A percentile compares a stretch with the other conserved stretches of the same genome.
phyloP scores from a whole-genome alignment of 2,888 invertebrate species.

The Xiphydria camelus region DNA sequence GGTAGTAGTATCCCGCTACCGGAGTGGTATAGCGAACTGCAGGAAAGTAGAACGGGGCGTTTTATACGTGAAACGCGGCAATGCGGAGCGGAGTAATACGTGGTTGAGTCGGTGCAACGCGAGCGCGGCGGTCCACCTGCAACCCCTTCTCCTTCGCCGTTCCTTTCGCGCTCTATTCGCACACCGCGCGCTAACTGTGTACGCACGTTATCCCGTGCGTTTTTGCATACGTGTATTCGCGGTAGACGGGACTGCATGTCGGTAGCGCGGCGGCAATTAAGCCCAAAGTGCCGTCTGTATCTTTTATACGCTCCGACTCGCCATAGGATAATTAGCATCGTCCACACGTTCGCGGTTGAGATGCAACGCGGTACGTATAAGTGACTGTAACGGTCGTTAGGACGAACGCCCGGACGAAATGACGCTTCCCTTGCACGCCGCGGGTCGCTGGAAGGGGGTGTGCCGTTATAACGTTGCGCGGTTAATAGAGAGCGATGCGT shows the following conservation, averaged over 20 bases:
- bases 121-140: not conserved
- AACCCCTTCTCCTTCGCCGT: not conserved
- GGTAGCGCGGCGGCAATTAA: slow-evolving; percentile 31
- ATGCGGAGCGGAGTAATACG: slow-evolving; percentile 25
- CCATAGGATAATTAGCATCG: slow-evolving; percentile 31
- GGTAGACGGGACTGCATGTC: not conserved
- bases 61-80: slow-evolving; percentile 27
- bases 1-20: slow-evolving; percentile 10
- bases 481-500: no score
- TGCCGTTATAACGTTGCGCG: no score
- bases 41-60: slow-evolving; percentile 26
- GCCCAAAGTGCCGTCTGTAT: slow-evolving; percentile 33
- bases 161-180: not conserved
- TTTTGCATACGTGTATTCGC: not conserved
- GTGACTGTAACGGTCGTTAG: no score
- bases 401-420: no score
- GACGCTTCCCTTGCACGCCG: no score
- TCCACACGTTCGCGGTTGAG: no score
- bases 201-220: not conserved
- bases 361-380: no score
- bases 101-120: not conserved
- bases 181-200: not conserved
- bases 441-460: no score
- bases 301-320: slow-evolving; percentile 29
- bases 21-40: slow-evolving; percentile 17